A percentile compares a stretch with the other conserved stretches of the same genome.
These are phyloP conservation scores for Cassiopea xamachana DNA, from an alignment of 30 jellyfish, hydroid and myxozoan species.

Conservation along the genomic window DNA sequence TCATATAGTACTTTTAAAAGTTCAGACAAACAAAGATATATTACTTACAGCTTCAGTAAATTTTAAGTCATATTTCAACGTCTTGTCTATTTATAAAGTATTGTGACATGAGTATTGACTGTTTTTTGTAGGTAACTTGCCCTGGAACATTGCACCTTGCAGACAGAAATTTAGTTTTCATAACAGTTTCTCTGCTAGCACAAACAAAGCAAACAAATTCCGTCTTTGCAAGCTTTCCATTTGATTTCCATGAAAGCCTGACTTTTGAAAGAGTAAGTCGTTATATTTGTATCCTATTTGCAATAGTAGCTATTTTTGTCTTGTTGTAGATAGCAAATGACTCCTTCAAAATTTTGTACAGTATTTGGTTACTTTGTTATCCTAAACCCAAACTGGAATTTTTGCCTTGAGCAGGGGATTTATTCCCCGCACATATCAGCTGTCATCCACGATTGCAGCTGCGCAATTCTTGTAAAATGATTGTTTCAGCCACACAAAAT, in stretches of 20 bases:
- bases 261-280: constrained; percentile 77
- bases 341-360: no score
- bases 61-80: background rate
- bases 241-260: constrained; percentile 56
- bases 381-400: no score
- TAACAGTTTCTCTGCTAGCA: constrained; percentile 75
- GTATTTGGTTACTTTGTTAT: no score
- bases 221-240: constrained; percentile 90
- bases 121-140: constrained; percentile 72
- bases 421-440: no score
- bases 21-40: background rate
- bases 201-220: constrained; percentile 66
- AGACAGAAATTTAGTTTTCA: constrained; percentile 75
- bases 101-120: background rate
- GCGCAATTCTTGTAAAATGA: no score
- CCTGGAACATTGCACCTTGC: constrained; percentile 92
- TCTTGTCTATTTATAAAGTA: background rate
- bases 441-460: no score
- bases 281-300: no score
- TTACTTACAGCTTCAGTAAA: no score
- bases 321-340: no score
- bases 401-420: no score
- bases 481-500: no score
- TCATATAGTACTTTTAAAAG: background rate
- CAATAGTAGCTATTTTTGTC: no score